These are phyloP conservation scores for Cataglyphis rosenhaueri DNA, from an alignment of 2,888 invertebrate genomes.

Conservation along the genomic window DNA sequence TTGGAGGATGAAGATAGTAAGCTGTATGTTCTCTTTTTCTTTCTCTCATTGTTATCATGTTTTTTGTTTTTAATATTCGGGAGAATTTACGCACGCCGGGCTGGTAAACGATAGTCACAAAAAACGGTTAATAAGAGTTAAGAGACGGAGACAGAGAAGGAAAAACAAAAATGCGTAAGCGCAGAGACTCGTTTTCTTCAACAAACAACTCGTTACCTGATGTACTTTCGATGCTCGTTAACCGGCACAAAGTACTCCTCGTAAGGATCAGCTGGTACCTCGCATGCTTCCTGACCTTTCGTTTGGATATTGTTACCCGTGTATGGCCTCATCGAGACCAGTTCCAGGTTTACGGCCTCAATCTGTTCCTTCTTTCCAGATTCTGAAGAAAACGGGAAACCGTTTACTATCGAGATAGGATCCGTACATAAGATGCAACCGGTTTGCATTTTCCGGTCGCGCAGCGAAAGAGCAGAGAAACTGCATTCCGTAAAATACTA, in stretches of 20 bases:
- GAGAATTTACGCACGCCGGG: slow-evolving; percentile 62
- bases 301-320: slow-evolving; percentile 86
- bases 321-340: slow-evolving; percentile 90
- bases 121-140: slow-evolving; percentile 62
- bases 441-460: slow-evolving; percentile 59
- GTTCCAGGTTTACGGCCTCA: slow-evolving; percentile 93
- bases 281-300: slow-evolving; percentile 84
- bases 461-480: slow-evolving; percentile 51
- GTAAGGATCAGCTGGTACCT: slow-evolving; percentile 89
- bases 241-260: slow-evolving; percentile 95
- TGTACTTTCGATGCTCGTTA: slow-evolving; percentile 94
- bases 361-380: slow-evolving; percentile 84
- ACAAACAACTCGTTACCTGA: slow-evolving; percentile 88
- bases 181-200: slow-evolving; percentile 26
- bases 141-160: slow-evolving; percentile 48
- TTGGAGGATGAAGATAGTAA: background rate
- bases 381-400: slow-evolving; percentile 69
- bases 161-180: slow-evolving; percentile 50
- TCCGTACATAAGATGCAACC: slow-evolving; percentile 48
- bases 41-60: background rate
- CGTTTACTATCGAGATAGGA: slow-evolving; percentile 47
- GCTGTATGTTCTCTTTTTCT: background rate
- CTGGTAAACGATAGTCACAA: slow-evolving; percentile 68
- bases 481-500: slow-evolving; percentile 51
- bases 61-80: slow-evolving; percentile 2